phyloP scores from a whole-genome alignment of 2,797 vertebrate species.

The Ataeniobius toweri region DNA sequence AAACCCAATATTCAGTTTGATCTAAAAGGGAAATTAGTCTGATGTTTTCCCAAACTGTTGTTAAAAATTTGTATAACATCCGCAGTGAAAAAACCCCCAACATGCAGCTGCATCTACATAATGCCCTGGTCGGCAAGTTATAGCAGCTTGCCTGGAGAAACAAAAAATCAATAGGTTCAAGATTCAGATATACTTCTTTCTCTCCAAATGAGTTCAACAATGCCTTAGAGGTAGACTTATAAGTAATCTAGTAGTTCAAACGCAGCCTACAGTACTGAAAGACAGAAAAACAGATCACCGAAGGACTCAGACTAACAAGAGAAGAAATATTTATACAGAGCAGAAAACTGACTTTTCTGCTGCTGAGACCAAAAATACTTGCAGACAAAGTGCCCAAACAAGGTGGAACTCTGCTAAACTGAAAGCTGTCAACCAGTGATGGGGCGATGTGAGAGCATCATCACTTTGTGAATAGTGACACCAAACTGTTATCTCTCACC shows the following conservation, averaged over 20 bases:
- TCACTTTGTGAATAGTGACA: constrained; percentile 52
- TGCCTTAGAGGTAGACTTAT: constrained; percentile 47
- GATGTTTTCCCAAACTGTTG: constrained; percentile 6
- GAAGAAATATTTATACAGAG: constrained; percentile 11
- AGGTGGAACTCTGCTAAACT: constrained; percentile 11
- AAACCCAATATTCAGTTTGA: not conserved
- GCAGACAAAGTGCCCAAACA: not conserved
- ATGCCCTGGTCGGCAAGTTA: constrained; percentile 22
- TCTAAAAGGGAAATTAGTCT: constrained; percentile 4
- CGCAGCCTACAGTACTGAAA: constrained; percentile 13
- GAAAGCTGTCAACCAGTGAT: constrained; percentile 33
- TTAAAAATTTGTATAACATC: constrained; percentile 26
- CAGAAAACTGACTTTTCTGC: constrained; percentile 18
- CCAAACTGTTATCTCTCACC: constrained; percentile 49
- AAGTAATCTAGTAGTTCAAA: constrained; percentile 50
- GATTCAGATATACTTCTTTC: constrained; percentile 28
- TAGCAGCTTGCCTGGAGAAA: constrained; percentile 15
- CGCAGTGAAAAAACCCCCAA: not conserved
- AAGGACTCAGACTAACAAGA: constrained; percentile 15
- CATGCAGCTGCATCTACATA: not conserved
- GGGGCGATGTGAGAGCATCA: constrained; percentile 24
- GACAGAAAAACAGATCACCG: constrained; percentile 12
- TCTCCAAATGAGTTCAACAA: constrained; percentile 29
- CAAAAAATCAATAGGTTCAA: constrained; percentile 28
- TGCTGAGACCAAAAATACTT: constrained; percentile 5